These are phyloP conservation scores for Malacoctenus gilli DNA, from an alignment of 2,797 vertebrate species.

Conservation along the genomic window DNA sequence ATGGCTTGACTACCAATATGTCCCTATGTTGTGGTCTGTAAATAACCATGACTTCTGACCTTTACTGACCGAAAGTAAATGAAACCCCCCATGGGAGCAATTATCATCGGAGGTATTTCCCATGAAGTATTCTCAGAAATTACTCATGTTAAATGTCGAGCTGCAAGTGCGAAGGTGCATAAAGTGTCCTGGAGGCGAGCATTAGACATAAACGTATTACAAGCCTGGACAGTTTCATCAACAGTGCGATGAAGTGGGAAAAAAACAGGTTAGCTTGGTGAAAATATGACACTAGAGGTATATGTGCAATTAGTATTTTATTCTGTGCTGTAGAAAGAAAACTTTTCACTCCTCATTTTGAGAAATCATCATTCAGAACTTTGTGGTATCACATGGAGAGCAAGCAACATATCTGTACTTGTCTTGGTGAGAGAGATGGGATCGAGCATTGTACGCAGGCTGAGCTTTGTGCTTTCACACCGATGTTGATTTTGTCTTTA, in stretches of 20 bases:
- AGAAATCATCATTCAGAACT: too few species aligned
- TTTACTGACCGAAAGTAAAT: constrained; percentile 10
- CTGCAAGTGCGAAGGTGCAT: too few species aligned
- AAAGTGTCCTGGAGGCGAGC: constrained; percentile 6
- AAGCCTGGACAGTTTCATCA: too few species aligned
- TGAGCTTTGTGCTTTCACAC: not conserved
- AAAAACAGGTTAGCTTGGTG: too few species aligned
- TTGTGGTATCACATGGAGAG: too few species aligned
- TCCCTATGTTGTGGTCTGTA: constrained; percentile 6
- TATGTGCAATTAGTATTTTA: too few species aligned
- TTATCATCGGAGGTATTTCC: constrained; percentile 4
- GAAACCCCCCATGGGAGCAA: constrained; percentile 3
- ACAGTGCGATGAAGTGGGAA: too few species aligned
- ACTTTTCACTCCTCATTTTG: too few species aligned
- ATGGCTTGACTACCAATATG: constrained; percentile 1
- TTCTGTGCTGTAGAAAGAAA: too few species aligned
- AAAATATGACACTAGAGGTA: too few species aligned
- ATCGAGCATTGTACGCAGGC: not conserved
- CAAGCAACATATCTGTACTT: not conserved
- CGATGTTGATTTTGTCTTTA: not conserved
- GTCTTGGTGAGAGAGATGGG: not conserved
- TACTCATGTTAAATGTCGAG: too few species aligned
- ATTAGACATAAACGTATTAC: too few species aligned
- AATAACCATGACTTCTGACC: constrained; percentile 16
- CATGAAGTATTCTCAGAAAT: not conserved